These are phyloP conservation scores for Orcinus orca DNA, from an alignment of 2,113 vertebrate genomes.

Conservation along the genomic window DNA sequence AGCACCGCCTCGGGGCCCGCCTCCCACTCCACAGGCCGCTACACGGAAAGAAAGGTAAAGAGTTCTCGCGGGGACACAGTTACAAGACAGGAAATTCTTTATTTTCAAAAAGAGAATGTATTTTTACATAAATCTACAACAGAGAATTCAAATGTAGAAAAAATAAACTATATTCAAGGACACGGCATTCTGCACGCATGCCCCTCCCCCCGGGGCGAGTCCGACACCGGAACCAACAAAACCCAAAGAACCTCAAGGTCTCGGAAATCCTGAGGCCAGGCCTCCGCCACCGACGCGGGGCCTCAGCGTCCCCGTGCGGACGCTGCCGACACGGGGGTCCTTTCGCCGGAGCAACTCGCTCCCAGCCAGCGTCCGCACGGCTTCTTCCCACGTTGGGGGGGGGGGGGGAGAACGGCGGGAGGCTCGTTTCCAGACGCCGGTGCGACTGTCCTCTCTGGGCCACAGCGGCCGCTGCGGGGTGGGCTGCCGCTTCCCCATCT, in stretches of 20 bases:
- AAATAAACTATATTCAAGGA: constrained; percentile 74
- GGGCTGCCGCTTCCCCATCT: neutral
- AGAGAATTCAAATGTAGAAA: constrained; percentile 76
- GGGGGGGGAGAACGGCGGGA: accelerated
- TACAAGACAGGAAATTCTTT: constrained; percentile 75
- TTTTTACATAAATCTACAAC: constrained; percentile 79
- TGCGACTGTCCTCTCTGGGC: neutral
- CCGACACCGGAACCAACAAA: neutral
- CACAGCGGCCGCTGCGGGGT: neutral
- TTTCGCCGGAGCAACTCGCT: neutral
- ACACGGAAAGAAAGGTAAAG: neutral
- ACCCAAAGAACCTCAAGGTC: neutral
- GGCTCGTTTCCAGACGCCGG: neutral
- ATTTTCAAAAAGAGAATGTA: constrained; percentile 70
- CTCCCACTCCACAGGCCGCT: accelerated
- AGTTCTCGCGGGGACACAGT: neutral
- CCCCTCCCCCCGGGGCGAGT: neutral
- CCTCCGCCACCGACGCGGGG: accelerated
- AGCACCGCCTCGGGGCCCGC: accelerated
- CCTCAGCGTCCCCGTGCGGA: neutral
- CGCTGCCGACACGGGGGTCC: neutral
- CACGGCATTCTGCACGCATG: neutral
- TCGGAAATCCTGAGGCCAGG: too few relatives aligned
- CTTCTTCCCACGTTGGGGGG: neutral
- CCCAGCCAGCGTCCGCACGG: accelerated